These are phyloP conservation scores for Bos indicus DNA, from an alignment of 2,113 vertebrate species.

Conservation along the genomic window DNA sequence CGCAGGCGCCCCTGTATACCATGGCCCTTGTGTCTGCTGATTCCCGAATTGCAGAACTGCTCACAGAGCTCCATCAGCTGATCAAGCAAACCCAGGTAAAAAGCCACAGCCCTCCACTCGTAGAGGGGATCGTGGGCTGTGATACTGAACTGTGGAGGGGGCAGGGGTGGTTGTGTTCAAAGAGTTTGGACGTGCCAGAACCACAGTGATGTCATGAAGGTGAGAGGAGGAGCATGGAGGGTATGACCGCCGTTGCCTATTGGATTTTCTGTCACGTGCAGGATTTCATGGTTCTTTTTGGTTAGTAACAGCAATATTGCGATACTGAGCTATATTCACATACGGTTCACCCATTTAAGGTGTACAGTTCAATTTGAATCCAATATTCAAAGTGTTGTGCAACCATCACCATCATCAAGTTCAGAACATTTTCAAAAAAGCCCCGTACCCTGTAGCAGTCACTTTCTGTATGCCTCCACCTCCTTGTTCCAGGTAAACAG, in stretches of 20 bases:
- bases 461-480: background rate
- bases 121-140: background rate
- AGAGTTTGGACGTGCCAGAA: background rate
- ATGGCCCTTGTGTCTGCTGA: conserved; percentile 89
- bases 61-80: conserved; percentile 92
- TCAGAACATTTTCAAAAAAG: background rate
- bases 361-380: background rate
- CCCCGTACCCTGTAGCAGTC: no score
- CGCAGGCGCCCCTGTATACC: background rate
- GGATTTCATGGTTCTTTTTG: background rate
- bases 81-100: conserved; percentile 94
- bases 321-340: background rate
- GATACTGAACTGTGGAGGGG: fast-evolving
- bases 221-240: background rate
- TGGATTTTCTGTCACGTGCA: background rate
- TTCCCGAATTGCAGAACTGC: conserved; percentile 89
- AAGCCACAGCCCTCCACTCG: background rate
- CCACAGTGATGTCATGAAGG: background rate
- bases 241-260: background rate
- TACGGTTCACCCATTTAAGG: background rate
- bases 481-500: background rate
- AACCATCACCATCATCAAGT: background rate
- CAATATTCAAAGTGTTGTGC: background rate
- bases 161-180: background rate
- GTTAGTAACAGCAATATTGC: background rate